A percentile compares a stretch with the other conserved stretches of the same genome.
These are phyloP conservation scores for Phyto melanocephala DNA, from an alignment of 2,888 invertebrate species.

Conservation along the genomic window DNA sequence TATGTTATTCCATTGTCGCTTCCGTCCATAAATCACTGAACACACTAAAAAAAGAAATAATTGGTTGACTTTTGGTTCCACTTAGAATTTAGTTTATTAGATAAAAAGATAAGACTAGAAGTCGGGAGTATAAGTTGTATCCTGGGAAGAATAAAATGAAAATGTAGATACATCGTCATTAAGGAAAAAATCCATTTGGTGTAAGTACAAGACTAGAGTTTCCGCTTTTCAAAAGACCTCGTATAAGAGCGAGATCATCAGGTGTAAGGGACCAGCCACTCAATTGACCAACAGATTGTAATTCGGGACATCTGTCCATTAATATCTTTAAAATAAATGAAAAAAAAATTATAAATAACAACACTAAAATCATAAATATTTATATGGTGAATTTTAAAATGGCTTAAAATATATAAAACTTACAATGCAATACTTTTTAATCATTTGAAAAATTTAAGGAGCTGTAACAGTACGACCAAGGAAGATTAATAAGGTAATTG, in stretches of 20 bases:
- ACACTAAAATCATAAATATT: too few species aligned
- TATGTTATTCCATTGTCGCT: too few species aligned
- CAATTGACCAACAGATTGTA: constrained; percentile 83
- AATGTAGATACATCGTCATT: constrained; percentile 57
- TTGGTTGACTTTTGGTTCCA: constrained; percentile 14
- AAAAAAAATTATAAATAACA: too few species aligned
- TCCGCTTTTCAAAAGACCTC: constrained; percentile 83
- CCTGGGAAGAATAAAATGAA: constrained; percentile 25
- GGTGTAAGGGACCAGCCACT: constrained; percentile 84
- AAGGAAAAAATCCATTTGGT: constrained; percentile 81
- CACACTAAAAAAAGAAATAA: constrained; percentile 45
- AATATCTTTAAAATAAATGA: constrained; percentile 78
- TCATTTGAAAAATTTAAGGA: too few species aligned
- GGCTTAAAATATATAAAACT: too few species aligned
- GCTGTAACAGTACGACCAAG: too few species aligned
- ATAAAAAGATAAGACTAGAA: constrained; percentile 6
- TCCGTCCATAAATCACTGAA: constrained; percentile 41
- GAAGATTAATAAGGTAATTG: too few species aligned
- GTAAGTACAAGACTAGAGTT: constrained; percentile 84
- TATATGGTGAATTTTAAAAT: too few species aligned
- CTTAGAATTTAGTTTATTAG: constrained; percentile 7
- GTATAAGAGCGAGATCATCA: constrained; percentile 84
- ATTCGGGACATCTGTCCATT: constrained; percentile 84
- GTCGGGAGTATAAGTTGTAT: constrained; percentile 9
- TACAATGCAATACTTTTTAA: too few species aligned